phyloP scores from a whole-genome alignment of 1,140 invertebrate species.

The Papilio machaon region DNA sequence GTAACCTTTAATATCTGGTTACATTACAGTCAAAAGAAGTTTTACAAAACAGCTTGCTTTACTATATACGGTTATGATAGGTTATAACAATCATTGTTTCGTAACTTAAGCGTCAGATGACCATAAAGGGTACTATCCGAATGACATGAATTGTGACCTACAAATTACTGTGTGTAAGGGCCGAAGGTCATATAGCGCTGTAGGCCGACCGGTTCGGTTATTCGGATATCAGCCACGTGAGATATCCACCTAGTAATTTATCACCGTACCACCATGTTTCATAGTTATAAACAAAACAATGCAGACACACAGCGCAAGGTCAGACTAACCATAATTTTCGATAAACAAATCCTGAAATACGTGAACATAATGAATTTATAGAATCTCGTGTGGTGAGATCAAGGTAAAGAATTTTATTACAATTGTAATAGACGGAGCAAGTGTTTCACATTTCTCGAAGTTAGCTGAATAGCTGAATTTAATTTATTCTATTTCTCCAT shows the following conservation, averaged over 20 bases:
- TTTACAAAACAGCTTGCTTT: background rate
- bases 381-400: slow-evolving; percentile 10
- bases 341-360: slow-evolving; percentile 33
- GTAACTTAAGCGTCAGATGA: background rate
- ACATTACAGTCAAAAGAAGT: background rate
- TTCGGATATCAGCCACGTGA: slow-evolving; percentile 1
- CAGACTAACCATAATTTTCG: slow-evolving; percentile 23
- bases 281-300: slow-evolving; percentile 33
- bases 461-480: background rate
- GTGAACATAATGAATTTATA: slow-evolving; percentile 30
- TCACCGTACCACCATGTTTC: slow-evolving; percentile 6
- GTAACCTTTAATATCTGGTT: background rate
- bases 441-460: background rate
- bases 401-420: slow-evolving; percentile 7
- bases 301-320: background rate
- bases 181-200: slow-evolving; percentile 2
- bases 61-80: background rate
- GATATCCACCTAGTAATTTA: slow-evolving; percentile 19
- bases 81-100: background rate
- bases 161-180: slow-evolving; percentile 3
- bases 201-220: slow-evolving; percentile 18
- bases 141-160: background rate
- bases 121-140: background rate
- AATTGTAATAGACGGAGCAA: slow-evolving; percentile 14
- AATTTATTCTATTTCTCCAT: background rate